A percentile compares a stretch with the other conserved stretches of the same genome.
Evolutionary conservation across 1,140 invertebrate genomes (phyloP).

Genomic region (Papilio glaucus): DNA sequence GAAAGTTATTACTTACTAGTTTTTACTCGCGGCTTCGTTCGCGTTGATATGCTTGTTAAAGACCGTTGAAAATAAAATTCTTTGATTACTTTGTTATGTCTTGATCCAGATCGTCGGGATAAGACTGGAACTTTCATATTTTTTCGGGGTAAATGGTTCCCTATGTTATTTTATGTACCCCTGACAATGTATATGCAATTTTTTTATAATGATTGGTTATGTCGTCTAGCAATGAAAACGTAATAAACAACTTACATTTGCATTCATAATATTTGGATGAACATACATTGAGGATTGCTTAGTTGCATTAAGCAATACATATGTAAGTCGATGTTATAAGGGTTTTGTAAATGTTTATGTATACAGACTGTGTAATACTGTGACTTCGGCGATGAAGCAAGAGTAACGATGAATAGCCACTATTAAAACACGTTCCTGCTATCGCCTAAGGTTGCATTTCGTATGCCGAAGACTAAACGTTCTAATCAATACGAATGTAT

Average conservation of each 20-base stretch:
- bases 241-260: background rate
- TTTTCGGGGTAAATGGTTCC: too few species aligned
- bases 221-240: background rate
- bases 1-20: conserved; percentile 63
- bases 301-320: conserved; percentile 38
- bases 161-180: too few species aligned
- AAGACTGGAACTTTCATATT: too few species aligned
- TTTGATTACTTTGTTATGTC: too few species aligned
- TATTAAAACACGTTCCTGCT: conserved; percentile 7
- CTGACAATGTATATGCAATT: too few species aligned
- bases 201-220: background rate
- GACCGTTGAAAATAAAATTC: too few species aligned
- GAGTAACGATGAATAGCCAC: background rate
- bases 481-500: background rate
- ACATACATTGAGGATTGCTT: conserved; percentile 22
- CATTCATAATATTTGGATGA: background rate
- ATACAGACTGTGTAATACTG: background rate
- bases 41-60: background rate
- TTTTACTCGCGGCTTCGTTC: conserved; percentile 44
- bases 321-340: conserved; percentile 19
- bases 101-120: too few species aligned
- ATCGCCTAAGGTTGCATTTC: conserved; percentile 9
- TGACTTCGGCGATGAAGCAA: conserved; percentile 2
- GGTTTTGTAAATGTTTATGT: conserved; percentile 18
- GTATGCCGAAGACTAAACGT: background rate